Conservation (phyloP, 1,140 invertebrate genomes). For the Nebria ingens region DNA sequence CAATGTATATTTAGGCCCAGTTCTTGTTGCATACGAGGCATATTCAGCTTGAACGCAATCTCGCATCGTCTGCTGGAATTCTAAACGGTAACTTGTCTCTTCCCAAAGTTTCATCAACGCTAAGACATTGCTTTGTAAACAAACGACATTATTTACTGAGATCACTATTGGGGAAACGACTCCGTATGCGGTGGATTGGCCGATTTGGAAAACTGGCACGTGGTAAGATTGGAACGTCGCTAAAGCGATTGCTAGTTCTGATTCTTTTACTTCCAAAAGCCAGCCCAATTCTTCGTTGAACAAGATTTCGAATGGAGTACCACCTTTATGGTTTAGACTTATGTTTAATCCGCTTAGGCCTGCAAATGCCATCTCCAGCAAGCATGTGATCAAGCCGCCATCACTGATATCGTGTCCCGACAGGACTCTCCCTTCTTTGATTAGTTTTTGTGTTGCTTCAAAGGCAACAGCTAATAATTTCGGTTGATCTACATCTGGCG, state of each 20-base stretch:
- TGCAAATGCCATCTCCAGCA: constrained; percentile 92
- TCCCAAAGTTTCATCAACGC: constrained; percentile 80
- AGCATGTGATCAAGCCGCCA: constrained; percentile 81
- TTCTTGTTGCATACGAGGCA: constrained; percentile 39
- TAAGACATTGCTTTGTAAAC: constrained; percentile 54
- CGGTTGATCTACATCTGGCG: constrained; percentile 70
- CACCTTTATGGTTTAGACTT: constrained; percentile 47
- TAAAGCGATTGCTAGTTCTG: constrained; percentile 16
- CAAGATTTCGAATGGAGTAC: constrained; percentile 52
- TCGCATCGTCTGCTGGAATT: constrained; percentile 70
- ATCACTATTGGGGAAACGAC: constrained; percentile 54
- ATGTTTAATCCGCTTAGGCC: constrained; percentile 73
- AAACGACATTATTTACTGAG: constrained; percentile 43
- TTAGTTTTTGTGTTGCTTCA: constrained; percentile 68
- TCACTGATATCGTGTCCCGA: constrained; percentile 97
- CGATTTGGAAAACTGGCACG: constrained; percentile 63
- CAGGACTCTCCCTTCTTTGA: constrained; percentile 60
- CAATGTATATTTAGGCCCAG: constrained; percentile 52
- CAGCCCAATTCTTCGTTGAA: constrained; percentile 90
- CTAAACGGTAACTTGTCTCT: constrained; percentile 86
- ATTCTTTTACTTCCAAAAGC: constrained; percentile 70
- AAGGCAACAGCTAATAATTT: constrained; percentile 62
- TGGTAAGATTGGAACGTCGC: constrained; percentile 42
- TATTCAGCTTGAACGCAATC: constrained; percentile 73
- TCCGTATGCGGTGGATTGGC: constrained; percentile 53